Evolutionary conservation across 1,140 invertebrate species (phyloP).

Genomic region (Ceratitis capitata): DNA sequence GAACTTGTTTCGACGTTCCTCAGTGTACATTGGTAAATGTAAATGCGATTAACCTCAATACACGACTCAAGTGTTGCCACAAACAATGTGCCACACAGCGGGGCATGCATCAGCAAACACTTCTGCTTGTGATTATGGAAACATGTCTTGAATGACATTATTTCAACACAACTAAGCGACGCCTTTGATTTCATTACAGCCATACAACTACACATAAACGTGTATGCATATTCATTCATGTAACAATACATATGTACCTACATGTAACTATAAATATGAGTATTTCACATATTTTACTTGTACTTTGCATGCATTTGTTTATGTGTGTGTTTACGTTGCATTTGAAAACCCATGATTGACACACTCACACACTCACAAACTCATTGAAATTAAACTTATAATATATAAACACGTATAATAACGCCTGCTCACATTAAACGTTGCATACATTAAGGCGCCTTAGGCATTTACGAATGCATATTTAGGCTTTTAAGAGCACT

Average conservation of each 20-base stretch:
- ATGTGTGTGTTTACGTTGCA: background rate
- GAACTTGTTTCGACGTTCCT: too few relatives aligned
- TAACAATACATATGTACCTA: too few relatives aligned
- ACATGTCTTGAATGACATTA: background rate
- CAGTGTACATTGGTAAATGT: background rate
- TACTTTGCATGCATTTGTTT: too few relatives aligned
- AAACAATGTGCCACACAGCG: background rate
- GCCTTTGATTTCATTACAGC: background rate
- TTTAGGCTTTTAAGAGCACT: background rate
- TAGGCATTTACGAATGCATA: background rate
- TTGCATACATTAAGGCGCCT: background rate
- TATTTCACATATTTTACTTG: too few relatives aligned
- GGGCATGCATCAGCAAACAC: background rate
- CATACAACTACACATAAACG: too few relatives aligned
- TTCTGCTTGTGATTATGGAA: background rate
- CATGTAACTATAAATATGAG: too few relatives aligned
- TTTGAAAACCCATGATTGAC: background rate
- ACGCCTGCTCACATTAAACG: background rate
- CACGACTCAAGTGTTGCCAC: background rate
- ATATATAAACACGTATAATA: background rate
- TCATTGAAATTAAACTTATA: too few relatives aligned
- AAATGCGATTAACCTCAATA: conserved; percentile 18
- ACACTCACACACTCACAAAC: background rate
- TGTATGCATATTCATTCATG: too few relatives aligned
- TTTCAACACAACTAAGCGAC: background rate